Percentiles rank a stretch among this genome's conserved stretches.
phyloP scores from a whole-genome alignment of 1,140 invertebrate genomes.

The Zaprionus lachaisei region DNA sequence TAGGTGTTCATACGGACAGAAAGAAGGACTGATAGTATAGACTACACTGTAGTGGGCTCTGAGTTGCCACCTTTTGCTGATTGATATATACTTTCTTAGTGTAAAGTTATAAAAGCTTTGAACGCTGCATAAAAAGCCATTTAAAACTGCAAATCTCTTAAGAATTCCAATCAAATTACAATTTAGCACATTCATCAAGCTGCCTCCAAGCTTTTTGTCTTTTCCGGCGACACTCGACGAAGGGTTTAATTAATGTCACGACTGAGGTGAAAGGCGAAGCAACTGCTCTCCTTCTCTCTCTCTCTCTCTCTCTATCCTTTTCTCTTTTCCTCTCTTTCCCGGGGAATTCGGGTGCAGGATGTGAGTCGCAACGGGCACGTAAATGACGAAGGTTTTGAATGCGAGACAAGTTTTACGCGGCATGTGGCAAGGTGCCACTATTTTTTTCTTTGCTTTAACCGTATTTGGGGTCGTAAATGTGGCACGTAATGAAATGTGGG shows the following conservation, averaged over 20 bases:
- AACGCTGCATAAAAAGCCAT: no score
- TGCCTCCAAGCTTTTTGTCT: neutral
- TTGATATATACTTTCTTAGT: no score
- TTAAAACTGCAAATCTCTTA: neutral
- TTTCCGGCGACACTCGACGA: neutral
- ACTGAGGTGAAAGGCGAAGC: neutral
- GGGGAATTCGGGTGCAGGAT: conserved; percentile 1
- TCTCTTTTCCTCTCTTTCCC: neutral
- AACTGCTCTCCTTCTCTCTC: neutral
- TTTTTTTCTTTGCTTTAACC: neutral
- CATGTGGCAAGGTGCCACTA: neutral
- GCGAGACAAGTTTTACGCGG: neutral
- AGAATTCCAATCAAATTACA: neutral
- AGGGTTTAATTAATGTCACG: conserved; percentile 27
- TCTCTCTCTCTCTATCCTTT: neutral
- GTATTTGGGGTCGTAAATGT: conserved; percentile 20
- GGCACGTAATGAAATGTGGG: conserved; percentile 30
- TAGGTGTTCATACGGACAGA: neutral
- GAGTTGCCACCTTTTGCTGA: no score
- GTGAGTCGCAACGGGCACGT: conserved; percentile 27
- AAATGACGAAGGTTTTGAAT: conserved; percentile 24
- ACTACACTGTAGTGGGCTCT: no score
- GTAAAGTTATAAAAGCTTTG: no score
- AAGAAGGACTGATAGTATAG: neutral
- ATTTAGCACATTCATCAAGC: neutral